Evolutionary conservation across 92 coral and sea anemone species (phyloP).

Genomic region (Parazoanthus darwini): DNA sequence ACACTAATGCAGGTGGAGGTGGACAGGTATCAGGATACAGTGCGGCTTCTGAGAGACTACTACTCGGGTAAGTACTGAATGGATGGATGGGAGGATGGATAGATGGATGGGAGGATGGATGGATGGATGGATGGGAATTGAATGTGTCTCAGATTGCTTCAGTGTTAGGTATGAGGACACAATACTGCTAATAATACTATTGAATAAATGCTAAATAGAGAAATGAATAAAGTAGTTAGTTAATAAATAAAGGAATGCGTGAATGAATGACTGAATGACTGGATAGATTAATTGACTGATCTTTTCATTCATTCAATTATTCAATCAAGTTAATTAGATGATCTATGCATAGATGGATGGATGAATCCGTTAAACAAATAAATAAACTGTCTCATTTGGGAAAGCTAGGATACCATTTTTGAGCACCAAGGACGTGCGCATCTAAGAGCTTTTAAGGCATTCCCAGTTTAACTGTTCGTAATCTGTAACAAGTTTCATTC

Average conservation of each 20-base stretch:
- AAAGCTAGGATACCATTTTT: too few species aligned
- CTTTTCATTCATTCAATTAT: neutral
- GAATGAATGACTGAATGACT: constrained; percentile 3
- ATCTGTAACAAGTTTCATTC: too few species aligned
- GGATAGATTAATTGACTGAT: neutral
- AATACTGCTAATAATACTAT: constrained; percentile 77
- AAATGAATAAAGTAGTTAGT: too few species aligned
- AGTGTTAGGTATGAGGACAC: constrained; percentile 90
- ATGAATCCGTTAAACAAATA: neutral
- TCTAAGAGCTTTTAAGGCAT: neutral
- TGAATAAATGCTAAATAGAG: constrained; percentile 46
- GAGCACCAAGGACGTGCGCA: neutral
- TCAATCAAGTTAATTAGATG: neutral
- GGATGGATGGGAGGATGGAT: neutral
- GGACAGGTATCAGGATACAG: constrained; percentile 93
- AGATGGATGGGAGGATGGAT: neutral
- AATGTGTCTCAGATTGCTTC: neutral
- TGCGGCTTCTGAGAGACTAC: constrained; percentile 84
- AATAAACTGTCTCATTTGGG: neutral
- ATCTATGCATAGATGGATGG: neutral
- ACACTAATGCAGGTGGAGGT: constrained; percentile 94
- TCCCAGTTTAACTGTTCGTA: too few species aligned
- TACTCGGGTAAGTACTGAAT: constrained; percentile 69
- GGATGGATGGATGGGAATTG: too few species aligned
- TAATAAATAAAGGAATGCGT: neutral